Evolutionary conservation across 1,140 invertebrate species (phyloP).

Genomic region (Micrasema minimum): DNA sequence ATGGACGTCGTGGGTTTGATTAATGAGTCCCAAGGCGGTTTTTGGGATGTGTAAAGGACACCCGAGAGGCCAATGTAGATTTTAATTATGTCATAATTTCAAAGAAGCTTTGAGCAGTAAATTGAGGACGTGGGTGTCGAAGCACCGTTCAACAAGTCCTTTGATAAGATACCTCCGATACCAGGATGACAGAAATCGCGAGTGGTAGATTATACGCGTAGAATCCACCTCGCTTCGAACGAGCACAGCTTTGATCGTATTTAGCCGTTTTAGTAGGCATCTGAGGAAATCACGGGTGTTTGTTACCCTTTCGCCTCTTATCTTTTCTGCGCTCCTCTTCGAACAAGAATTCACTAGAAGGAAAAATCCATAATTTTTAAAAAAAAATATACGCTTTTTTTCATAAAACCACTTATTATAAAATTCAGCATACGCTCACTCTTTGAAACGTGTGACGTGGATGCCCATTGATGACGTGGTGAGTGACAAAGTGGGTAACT

Average conservation of each 20-base stretch:
- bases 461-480: too few relatives aligned
- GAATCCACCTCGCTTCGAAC: background rate
- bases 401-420: too few relatives aligned
- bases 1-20: background rate
- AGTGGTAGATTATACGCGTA: background rate
- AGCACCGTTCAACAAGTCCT: slow-evolving; percentile 11
- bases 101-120: slow-evolving; percentile 7
- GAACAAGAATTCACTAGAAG: too few relatives aligned
- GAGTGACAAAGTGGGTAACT: too few relatives aligned
- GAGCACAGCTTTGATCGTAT: background rate
- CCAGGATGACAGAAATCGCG: slow-evolving; percentile 9
- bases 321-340: background rate
- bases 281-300: too few relatives aligned
- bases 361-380: too few relatives aligned
- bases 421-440: too few relatives aligned
- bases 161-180: background rate
- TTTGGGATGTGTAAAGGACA: background rate
- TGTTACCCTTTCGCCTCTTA: background rate
- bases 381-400: too few relatives aligned
- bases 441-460: too few relatives aligned
- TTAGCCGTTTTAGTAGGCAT: too few relatives aligned
- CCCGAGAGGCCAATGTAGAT: slow-evolving; percentile 10
- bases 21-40: background rate
- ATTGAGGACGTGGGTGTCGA: slow-evolving; percentile 7
- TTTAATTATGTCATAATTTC: slow-evolving; percentile 25